phyloP scores from a whole-genome alignment of 2,888 invertebrate species.

The Rosalia funebris region DNA sequence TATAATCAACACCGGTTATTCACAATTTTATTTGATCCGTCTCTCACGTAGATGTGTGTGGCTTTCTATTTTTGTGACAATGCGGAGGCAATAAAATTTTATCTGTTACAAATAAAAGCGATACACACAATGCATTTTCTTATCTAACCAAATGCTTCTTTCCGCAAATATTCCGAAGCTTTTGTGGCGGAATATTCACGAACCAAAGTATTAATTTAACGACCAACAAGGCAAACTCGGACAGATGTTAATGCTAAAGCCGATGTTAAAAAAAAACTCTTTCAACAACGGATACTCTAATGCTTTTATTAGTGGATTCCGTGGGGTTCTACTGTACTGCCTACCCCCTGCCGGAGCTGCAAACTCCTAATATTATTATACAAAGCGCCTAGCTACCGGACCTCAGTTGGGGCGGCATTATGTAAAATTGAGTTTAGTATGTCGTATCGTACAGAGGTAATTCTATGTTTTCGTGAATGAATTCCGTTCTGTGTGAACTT shows the following conservation, averaged over 20 bases:
- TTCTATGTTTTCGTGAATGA: constrained; percentile 23
- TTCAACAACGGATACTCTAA: constrained; percentile 42
- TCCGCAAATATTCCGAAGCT: constrained; percentile 23
- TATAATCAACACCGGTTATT: constrained; percentile 27
- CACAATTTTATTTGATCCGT: constrained; percentile 35
- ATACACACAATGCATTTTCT: constrained; percentile 37
- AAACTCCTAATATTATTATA: constrained; percentile 42
- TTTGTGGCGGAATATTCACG: constrained; percentile 20
- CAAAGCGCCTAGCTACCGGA: constrained; percentile 37
- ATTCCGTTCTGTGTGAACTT: background rate
- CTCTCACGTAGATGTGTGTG: constrained; percentile 23
- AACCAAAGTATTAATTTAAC: constrained; percentile 11
- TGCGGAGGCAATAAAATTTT: constrained; percentile 38
- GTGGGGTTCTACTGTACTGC: constrained; percentile 38
- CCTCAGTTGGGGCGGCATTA: constrained; percentile 37
- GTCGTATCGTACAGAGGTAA: constrained; percentile 27
- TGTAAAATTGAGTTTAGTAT: constrained; percentile 38
- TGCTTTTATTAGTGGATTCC: constrained; percentile 44
- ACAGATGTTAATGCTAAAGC: constrained; percentile 43
- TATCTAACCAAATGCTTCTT: constrained; percentile 32
- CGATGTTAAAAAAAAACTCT: constrained; percentile 36
- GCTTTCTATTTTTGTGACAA: constrained; percentile 35
- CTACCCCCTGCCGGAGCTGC: constrained; percentile 39
- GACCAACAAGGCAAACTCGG: constrained; percentile 30
- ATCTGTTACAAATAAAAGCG: constrained; percentile 41